Conservation (phyloP, 2,797 vertebrate genomes). For the Tangara arthus region DNA sequence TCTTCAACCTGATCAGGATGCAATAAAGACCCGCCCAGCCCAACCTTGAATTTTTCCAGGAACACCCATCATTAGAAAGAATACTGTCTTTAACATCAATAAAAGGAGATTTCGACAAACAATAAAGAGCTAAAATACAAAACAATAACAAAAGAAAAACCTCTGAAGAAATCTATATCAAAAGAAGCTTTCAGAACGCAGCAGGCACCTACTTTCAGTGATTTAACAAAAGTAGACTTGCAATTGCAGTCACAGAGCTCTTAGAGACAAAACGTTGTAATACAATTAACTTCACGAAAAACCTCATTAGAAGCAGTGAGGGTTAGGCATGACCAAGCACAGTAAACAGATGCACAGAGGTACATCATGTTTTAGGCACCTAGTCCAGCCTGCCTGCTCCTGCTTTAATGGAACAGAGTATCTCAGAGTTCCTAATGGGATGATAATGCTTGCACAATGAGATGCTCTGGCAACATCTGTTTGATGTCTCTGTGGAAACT, state of each 20-base stretch:
- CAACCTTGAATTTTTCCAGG: background rate
- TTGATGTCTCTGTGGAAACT: conserved; percentile 15
- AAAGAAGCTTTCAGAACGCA: background rate
- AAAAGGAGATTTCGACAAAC: background rate
- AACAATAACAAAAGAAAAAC: background rate
- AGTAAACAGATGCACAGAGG: background rate
- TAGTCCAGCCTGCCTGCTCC: background rate
- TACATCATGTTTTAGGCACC: conserved; percentile 30
- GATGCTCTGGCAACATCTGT: background rate
- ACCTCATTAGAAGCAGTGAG: conserved; percentile 14
- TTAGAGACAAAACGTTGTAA: conserved; percentile 1
- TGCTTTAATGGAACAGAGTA: conserved; percentile 32
- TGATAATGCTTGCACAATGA: background rate
- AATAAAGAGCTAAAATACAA: background rate
- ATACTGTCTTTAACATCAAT: background rate
- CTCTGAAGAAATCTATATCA: background rate
- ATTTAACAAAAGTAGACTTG: background rate
- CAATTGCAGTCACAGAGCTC: background rate
- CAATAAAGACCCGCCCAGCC: accelerated
- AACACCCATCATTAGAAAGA: background rate
- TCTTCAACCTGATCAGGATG: background rate
- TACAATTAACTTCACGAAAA: conserved; percentile 13
- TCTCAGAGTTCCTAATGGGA: conserved; percentile 43
- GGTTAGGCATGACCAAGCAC: conserved; percentile 3
- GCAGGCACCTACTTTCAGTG: background rate